A percentile compares a stretch with the other conserved stretches of the same genome.
Evolutionary conservation across 2,113 vertebrate genomes (phyloP).

Genomic region (Nothobranchius kuhntae): DNA sequence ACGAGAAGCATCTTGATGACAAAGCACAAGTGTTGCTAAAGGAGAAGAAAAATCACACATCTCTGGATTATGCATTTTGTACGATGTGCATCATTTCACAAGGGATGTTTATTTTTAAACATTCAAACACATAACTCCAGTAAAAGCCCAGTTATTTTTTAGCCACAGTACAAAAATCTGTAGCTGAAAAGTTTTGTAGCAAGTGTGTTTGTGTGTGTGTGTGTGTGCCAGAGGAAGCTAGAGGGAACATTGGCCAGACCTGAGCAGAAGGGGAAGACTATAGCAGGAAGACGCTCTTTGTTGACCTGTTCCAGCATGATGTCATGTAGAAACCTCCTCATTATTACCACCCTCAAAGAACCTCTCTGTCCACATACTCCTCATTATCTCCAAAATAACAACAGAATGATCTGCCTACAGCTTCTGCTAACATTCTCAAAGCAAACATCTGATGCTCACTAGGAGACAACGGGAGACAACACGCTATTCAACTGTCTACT

Average conservation of each 20-base stretch:
- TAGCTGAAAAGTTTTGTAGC: constrained; percentile 6
- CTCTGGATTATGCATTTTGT: background rate
- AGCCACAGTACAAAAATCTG: constrained; percentile 1
- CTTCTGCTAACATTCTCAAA: constrained; percentile 53
- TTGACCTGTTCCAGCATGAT: constrained; percentile 71
- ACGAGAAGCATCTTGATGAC: background rate
- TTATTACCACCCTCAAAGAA: constrained; percentile 38
- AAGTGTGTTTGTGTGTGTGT: constrained; percentile 20
- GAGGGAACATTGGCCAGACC: constrained; percentile 60
- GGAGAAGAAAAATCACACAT: constrained; percentile 1
- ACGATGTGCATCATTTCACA: background rate
- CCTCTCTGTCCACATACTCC: constrained; percentile 25
- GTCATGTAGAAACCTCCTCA: constrained; percentile 52
- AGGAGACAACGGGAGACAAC: constrained; percentile 25
- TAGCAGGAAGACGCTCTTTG: constrained; percentile 75
- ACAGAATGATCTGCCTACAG: constrained; percentile 19
- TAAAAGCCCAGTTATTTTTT: background rate
- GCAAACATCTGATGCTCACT: constrained; percentile 48
- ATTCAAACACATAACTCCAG: too few species aligned
- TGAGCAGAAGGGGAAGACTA: constrained; percentile 65
- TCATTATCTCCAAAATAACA: constrained; percentile 48
- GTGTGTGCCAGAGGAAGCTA: constrained; percentile 58
- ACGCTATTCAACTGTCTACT: constrained; percentile 37
- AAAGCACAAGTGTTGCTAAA: background rate
- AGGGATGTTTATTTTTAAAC: background rate